These are phyloP conservation scores for Griposia aprilina DNA, from an alignment of 2,888 invertebrate species.

Conservation along the genomic window DNA sequence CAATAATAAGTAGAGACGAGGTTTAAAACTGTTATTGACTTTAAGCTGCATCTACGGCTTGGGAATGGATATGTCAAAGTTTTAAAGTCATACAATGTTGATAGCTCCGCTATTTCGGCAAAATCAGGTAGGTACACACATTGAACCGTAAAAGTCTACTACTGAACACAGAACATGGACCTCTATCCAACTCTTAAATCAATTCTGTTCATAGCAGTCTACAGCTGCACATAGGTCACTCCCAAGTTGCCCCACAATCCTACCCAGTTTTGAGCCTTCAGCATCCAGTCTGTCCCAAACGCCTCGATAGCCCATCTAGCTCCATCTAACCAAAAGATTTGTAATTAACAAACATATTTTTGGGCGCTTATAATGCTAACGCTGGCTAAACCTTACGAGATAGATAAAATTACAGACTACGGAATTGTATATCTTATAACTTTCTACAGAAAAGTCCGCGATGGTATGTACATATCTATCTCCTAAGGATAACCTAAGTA, in stretches of 20 bases:
- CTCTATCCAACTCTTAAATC: not conserved
- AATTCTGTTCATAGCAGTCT: not conserved
- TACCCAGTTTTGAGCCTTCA: not conserved
- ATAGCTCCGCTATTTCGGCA: not conserved
- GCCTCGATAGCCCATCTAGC: not conserved
- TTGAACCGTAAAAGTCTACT: not conserved
- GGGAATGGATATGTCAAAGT: not conserved
- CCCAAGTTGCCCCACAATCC: not conserved
- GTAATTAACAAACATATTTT: no score
- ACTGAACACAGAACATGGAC: not conserved
- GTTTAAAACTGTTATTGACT: constrained; percentile 1
- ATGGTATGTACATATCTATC: no score
- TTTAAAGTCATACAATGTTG: not conserved
- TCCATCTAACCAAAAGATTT: no score
- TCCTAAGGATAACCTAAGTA: no score
- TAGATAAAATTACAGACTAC: no score
- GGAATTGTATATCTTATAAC: no score
- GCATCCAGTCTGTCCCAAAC: not conserved
- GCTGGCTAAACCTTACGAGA: no score
- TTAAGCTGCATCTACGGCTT: not conserved
- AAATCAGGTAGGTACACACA: not conserved
- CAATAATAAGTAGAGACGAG: not conserved
- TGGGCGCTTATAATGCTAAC: no score
- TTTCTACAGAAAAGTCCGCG: no score
- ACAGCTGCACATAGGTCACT: not conserved